Evolutionary conservation across 2,888 invertebrate genomes (phyloP).

Genomic region (Nomada hirtipes): DNA sequence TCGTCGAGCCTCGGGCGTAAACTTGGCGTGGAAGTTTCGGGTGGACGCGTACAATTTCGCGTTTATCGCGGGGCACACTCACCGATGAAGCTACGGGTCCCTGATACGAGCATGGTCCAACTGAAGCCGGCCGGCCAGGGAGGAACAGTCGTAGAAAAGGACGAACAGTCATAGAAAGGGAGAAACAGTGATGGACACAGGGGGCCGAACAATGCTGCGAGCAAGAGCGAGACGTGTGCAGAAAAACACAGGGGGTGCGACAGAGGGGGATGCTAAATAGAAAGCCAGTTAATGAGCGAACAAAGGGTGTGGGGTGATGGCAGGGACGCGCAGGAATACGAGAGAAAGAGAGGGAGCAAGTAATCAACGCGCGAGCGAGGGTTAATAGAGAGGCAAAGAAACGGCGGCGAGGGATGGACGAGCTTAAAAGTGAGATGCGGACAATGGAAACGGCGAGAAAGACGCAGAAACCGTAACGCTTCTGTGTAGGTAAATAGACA

Average conservation of each 20-base stretch:
- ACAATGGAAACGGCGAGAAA: neutral
- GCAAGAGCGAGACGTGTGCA: neutral
- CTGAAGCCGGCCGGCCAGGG: neutral
- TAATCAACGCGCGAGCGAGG: conserved; percentile 33
- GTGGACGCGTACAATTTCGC: conserved; percentile 59
- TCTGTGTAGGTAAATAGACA: conserved; percentile 3
- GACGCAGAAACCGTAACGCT: neutral
- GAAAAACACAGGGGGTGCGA: neutral
- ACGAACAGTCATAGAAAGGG: neutral
- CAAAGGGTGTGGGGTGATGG: no score
- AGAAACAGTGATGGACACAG: neutral
- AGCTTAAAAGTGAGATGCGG: neutral
- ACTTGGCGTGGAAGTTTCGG: conserved; percentile 60
- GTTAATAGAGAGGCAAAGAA: conserved; percentile 28
- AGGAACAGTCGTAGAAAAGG: neutral
- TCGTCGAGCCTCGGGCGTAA: conserved; percentile 43
- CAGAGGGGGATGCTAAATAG: conserved; percentile 27
- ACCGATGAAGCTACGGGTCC: conserved; percentile 10
- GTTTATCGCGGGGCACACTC: conserved; percentile 62
- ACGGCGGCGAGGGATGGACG: neutral
- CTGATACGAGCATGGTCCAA: neutral
- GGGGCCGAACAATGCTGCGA: neutral
- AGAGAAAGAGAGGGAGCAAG: conserved; percentile 24
- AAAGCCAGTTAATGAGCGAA: conserved; percentile 48
- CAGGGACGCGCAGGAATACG: neutral